Evolutionary conservation across 2,113 vertebrate genomes (phyloP).

Genomic region (Lichenostomus cassidix): DNA sequence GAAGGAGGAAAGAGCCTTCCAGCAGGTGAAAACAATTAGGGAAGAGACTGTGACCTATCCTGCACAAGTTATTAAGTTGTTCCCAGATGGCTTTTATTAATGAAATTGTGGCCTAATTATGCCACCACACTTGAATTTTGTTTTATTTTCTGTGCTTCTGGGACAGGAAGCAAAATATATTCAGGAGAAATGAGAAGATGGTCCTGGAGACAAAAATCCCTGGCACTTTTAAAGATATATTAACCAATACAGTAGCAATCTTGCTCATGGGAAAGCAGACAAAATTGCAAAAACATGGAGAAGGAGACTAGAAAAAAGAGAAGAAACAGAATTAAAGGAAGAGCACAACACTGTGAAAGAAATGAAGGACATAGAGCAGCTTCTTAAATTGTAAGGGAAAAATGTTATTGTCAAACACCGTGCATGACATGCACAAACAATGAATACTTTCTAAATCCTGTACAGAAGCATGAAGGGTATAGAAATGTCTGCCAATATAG

Average conservation of each 20-base stretch:
- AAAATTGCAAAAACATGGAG: not conserved
- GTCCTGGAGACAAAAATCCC: not conserved
- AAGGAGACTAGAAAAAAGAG: not conserved
- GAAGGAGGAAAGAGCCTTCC: not conserved
- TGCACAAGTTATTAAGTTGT: slow-evolving; percentile 11
- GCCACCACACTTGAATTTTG: not conserved
- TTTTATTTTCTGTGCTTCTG: slow-evolving; percentile 17
- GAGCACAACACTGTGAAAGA: not conserved
- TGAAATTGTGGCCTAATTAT: slow-evolving; percentile 58
- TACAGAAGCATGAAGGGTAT: not conserved
- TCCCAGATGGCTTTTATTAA: slow-evolving; percentile 41
- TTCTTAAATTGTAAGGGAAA: not conserved
- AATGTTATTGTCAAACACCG: fast-evolving
- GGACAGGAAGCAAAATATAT: not conserved
- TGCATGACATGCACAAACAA: not conserved
- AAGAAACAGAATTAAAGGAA: not conserved
- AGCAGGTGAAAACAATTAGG: slow-evolving; percentile 10
- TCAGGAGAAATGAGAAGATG: not conserved
- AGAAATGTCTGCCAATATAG: not conserved
- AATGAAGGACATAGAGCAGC: not conserved
- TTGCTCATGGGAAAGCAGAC: not conserved
- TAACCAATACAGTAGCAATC: not conserved
- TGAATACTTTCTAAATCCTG: slow-evolving; percentile 9
- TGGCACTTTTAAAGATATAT: not conserved
- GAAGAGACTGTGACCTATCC: slow-evolving; percentile 15